Conservation (phyloP, 2,113 vertebrate species). For the Acanthisitta chloris region DNA sequence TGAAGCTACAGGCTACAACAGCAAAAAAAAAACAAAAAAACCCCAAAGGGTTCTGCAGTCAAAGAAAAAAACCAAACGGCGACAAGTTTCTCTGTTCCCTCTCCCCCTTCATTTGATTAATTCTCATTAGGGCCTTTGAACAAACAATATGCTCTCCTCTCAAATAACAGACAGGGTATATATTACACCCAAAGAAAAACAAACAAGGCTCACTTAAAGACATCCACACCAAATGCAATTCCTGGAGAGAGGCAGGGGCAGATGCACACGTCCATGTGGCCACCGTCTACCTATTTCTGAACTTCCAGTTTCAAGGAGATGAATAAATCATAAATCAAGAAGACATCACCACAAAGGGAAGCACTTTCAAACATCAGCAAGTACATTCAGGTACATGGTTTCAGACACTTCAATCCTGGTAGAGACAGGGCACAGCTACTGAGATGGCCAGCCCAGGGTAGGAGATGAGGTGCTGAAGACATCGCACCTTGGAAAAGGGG, state of each 20-base stretch:
- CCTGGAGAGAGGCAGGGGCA: conserved; percentile 48
- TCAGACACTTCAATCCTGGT: not conserved
- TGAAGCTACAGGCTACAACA: not conserved
- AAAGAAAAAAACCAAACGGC: not conserved
- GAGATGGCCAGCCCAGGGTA: rapidly evolving
- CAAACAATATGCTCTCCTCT: conserved; percentile 70
- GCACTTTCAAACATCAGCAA: not conserved
- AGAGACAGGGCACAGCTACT: not conserved
- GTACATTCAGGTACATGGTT: not conserved
- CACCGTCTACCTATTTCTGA: not conserved
- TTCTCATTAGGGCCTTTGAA: conserved; percentile 71
- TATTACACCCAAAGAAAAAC: conserved; percentile 69
- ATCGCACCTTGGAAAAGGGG: not conserved
- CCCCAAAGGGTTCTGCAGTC: not conserved
- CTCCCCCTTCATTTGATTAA: conserved; percentile 37
- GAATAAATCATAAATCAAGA: not conserved
- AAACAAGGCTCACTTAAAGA: conserved; percentile 67
- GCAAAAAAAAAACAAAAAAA: not conserved
- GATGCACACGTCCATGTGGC: not conserved
- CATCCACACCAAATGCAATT: conserved; percentile 36
- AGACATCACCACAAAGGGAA: not conserved
- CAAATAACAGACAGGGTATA: conserved; percentile 65
- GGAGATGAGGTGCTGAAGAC: not conserved
- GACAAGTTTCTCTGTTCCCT: not conserved
- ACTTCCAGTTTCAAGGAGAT: not conserved